Base-by-base conservation (phyloP, 2,888 invertebrate species). In the Campoplex capitator region DNA sequence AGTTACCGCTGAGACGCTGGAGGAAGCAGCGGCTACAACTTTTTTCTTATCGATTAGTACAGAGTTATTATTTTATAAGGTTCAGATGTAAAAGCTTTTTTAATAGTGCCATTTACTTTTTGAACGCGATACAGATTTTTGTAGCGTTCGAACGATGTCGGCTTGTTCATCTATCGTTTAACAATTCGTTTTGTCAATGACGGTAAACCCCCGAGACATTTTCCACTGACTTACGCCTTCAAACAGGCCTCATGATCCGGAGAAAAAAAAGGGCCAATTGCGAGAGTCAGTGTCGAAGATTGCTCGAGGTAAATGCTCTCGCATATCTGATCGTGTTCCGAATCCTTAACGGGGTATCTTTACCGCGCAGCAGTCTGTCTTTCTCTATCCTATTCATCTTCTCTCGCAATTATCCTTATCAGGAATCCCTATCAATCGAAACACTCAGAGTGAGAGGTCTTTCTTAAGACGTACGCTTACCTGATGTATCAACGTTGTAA, bases 241-340 rank as follows among this genome's bases (percentile, higher is more conserved):
- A 23, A 8, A 56, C 23, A 23, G 23, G 9, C 28, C 28, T 32
- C 58, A 58, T 58, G 58, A 8, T 32, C 28, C 13, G 13, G 3
- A 28, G 11, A 13, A 28, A 58, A 28, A 56, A 68, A 42, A 11
- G 70, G 7, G 4, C 18, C n/a, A 9, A 8, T 18, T n/a, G 67
- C 18, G n/a, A 67, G 38, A 38, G 38, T 18, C 38, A 67, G 67
- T 28, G 38, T 68, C 67, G 42, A 68, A 42, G 42, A 68, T n/a
- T 42, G 67, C 42, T 23, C 9, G 67, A 68, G 11, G 67, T 68
- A 42, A 42, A 68, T n/a, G 67, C 11, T 68, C 18, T 42, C 18
- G n/a, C 38, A 23, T 68, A 68, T 68, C 67, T 68, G 67, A 68
- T 68, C 67, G 67, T 68, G 67, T 68, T 68, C 42, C 42, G 42